Conservation (phyloP, 2,888 invertebrate genomes). For the Alloscopus bannaensis region DNA sequence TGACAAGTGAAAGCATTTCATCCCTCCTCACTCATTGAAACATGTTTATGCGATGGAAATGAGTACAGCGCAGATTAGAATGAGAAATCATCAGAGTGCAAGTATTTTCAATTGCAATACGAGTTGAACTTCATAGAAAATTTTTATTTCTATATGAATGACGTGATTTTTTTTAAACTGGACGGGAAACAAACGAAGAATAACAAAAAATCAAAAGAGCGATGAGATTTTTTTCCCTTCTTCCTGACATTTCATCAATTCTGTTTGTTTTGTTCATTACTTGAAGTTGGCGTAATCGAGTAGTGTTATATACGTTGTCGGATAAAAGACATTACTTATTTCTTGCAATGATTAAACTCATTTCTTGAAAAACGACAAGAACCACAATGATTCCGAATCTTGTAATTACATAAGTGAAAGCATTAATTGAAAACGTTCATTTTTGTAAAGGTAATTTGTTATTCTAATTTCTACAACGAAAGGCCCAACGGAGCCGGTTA, state of each 20-base stretch:
- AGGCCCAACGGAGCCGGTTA: conserved; percentile 57
- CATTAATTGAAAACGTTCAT: conserved; percentile 52
- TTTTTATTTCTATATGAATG: conserved; percentile 64
- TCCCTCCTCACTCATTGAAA: too few relatives aligned
- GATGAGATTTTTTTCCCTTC: conserved; percentile 67
- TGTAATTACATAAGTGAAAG: conserved; percentile 64
- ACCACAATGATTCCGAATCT: conserved; percentile 64
- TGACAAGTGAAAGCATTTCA: too few relatives aligned
- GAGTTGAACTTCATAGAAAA: conserved; percentile 58
- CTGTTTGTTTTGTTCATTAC: conserved; percentile 27
- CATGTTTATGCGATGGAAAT: background rate
- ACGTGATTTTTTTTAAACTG: conserved; percentile 62
- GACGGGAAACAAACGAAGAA: conserved; percentile 70
- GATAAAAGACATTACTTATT: conserved; percentile 64
- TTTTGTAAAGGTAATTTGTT: conserved; percentile 54
- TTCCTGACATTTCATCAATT: conserved; percentile 47
- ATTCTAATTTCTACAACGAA: conserved; percentile 54
- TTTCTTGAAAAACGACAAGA: conserved; percentile 65
- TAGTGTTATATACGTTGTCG: conserved; percentile 65
- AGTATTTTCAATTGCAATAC: too few relatives aligned
- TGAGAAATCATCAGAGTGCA: too few relatives aligned
- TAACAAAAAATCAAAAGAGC: conserved; percentile 67
- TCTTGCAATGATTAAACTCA: conserved; percentile 65
- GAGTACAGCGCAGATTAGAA: background rate
- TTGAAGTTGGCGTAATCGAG: conserved; percentile 59